Base-by-base conservation (phyloP, 2,888 invertebrate genomes). In the Cataglyphis rosenhaueri region DNA sequence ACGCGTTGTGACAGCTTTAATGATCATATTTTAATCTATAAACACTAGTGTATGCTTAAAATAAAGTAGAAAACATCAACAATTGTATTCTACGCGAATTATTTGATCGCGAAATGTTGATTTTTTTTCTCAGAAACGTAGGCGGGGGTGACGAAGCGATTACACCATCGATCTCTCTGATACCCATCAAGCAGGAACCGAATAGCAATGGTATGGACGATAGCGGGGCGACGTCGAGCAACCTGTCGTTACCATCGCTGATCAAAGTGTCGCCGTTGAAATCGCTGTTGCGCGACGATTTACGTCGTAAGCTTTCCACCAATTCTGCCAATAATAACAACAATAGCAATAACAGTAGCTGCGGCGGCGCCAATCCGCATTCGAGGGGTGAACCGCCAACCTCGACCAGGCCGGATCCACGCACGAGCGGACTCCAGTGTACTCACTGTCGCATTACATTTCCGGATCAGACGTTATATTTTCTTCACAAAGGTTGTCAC, bases 401-500 rank as follows among this genome's bases (percentile, higher is more conserved):
- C 41, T 97, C 97, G 2, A 97, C 97, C 0, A 96, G 95, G 90
- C 96, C 96, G 81, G 97, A 97, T 59, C 95, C 96, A 81, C 92
- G 95, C 81, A 95, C 94, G 85, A 95, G 94, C 90, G 95, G 96
- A 86, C 96, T 98, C 73, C 97, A 98, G 91, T 99, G 99, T 95
- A 96, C 97, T 35, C 98, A 98, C 95, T 99, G 99, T 95, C 97
- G 98, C 91, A 98, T 99, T 92, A 94, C 94, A 18, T 99, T 99
- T 95, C 98, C 98, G 55, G 99, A 99, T 95, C 98, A 98, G 93
- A 99, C 99, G 0, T 96, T 99, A 82, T 99, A 99, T 95, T 98
- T 99, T 95, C 96, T 99, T 88, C 99, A 99, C 96, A 99, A 99
- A 95, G 99, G 99, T 89, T 98, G 99, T 94, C 99, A 99, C 95